Conservation (phyloP, 2,113 vertebrate species). For the Panthera uncia region DNA sequence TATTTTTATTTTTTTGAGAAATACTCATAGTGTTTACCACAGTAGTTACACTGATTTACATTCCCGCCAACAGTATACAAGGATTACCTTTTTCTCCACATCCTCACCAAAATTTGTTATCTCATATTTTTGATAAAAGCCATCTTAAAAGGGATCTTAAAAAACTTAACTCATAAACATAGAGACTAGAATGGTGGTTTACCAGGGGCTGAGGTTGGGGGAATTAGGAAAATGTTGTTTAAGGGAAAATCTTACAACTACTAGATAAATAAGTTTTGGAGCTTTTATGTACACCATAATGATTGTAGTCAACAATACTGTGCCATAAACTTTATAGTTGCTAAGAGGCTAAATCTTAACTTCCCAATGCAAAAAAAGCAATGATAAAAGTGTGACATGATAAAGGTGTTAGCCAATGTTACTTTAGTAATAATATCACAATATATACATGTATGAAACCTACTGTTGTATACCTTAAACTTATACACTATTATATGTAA, state of each 20-base stretch:
- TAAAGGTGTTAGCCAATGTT: neutral
- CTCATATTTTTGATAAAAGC: neutral
- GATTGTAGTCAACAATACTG: neutral
- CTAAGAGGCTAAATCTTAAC: neutral
- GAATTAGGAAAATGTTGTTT: neutral
- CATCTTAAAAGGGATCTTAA: neutral
- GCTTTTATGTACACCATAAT: neutral
- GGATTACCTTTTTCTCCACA: neutral
- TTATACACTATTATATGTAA: too few relatives aligned
- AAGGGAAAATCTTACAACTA: neutral
- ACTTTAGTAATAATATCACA: neutral
- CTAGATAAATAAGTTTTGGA: neutral
- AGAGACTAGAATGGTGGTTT: neutral
- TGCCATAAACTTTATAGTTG: neutral
- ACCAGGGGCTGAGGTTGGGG: neutral
- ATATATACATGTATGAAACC: neutral
- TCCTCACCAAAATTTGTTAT: neutral
- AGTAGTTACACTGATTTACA: neutral
- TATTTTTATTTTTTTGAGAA: neutral
- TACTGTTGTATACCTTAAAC: neutral
- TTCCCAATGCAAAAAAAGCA: neutral
- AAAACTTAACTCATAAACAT: neutral
- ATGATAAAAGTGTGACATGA: neutral
- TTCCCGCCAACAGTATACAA: neutral
- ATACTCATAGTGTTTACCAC: neutral